Evolutionary conservation across 2,888 invertebrate species (phyloP), one percentile per base, ranked within the genome.

Genomic region (Diachrysia chrysitis): DNA sequence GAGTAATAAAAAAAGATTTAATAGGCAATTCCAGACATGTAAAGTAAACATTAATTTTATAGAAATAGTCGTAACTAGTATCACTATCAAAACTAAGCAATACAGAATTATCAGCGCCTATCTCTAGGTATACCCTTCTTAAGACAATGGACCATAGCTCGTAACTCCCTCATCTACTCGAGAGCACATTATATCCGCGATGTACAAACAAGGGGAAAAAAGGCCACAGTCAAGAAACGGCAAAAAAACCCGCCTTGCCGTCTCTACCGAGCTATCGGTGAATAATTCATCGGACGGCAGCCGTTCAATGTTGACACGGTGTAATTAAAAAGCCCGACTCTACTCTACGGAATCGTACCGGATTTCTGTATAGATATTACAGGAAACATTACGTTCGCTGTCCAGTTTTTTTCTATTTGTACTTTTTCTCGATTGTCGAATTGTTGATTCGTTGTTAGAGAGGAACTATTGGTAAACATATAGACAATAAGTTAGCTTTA

Each of bases 271-370:
- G 73, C 78, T 63, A 70, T 69, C 63, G 78, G 78, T 93, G 90
- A 93, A 93, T 93, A 88, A 92, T 92, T 92, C 92, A 93, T 89
- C 71, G 76, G 82, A 63, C 76, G 80, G 79, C 76, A 69, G 67
- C 75, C 62, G 75, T 56, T 73, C 79, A 64, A 64, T 91, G 91
- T 93, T 93, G 92, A 93, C 90, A 90, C 84, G 81, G 79, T 85
- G 90, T 93, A 93, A 93, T 93, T 93, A 93, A 92, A 93, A 92
- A 92, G 91, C 91, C 80, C 77, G 72, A 69, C 85, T 61, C 75
- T 65, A 77, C 84, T 83, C 60, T 61, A 70, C 76, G 74, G 78
- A 75, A 81, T 76, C 78, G 77, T 78, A 76, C 71, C 64, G 81
- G 69, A 78, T 76, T 73, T 77, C 65, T 80, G 72, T 87, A 86